A percentile compares a stretch with the other conserved stretches of the same genome.
phyloP scores from a whole-genome alignment of 1,140 invertebrate species.

The Chionoecetes opilio region DNA sequence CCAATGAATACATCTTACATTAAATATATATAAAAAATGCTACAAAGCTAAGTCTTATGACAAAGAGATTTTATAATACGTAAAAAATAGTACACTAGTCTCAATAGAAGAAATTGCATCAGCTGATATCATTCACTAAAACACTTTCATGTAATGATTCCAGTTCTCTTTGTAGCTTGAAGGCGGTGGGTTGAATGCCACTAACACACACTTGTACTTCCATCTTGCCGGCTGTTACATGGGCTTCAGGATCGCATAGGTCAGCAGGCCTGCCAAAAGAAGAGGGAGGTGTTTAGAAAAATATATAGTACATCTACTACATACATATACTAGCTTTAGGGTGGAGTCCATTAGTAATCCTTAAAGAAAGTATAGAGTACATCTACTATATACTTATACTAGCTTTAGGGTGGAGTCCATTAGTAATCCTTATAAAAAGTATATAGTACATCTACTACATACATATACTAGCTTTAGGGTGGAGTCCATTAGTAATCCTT shows the following conservation, averaged over 20 bases:
- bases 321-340: background rate
- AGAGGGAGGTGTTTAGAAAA: background rate
- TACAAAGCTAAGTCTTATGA: slow-evolving; percentile 20
- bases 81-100: background rate
- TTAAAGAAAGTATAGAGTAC: no score
- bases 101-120: background rate
- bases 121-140: background rate
- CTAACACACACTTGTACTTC: background rate
- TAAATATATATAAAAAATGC: slow-evolving; percentile 13
- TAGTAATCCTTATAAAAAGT: no score
- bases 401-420: no score
- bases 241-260: slow-evolving; percentile 41
- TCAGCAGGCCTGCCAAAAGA: slow-evolving; percentile 48
- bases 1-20: slow-evolving; percentile 19
- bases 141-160: background rate
- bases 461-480: no score
- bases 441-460: no score
- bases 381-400: no score
- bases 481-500: no score
- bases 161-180: slow-evolving; percentile 20
- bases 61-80: slow-evolving; percentile 21
- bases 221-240: background rate
- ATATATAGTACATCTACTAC: background rate
- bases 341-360: background rate
- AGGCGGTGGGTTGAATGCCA: slow-evolving; percentile 14